Conservation (phyloP, 1,140 invertebrate genomes). For the Oedothorax gibbosus region DNA sequence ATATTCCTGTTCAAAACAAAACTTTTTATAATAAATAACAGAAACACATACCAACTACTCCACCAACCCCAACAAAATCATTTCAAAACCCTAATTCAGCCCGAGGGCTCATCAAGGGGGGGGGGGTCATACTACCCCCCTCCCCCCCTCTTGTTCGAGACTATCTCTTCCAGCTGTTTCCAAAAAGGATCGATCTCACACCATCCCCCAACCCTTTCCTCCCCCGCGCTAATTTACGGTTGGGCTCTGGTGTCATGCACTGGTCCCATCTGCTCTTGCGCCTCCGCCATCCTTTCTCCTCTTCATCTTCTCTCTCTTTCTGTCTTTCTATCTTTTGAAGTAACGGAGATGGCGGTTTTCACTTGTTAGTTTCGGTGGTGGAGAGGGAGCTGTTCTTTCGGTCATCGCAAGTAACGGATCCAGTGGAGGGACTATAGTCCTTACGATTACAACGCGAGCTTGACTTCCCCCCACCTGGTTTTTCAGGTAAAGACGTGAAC, state of each 20-base stretch:
- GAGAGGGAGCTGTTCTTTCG: no score
- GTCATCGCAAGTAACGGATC: no score
- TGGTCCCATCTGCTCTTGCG: constrained; percentile 56
- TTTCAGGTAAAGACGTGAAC: no score
- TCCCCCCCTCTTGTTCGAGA: constrained; percentile 41
- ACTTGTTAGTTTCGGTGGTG: not conserved
- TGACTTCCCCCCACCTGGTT: not conserved
- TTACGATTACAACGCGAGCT: no score
- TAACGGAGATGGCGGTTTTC: no score
- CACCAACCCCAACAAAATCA: no score
- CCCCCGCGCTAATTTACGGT: constrained; percentile 59
- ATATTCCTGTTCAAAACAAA: no score
- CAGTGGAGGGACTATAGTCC: no score
- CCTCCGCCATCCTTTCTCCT: constrained; percentile 33
- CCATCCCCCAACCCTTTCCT: constrained; percentile 18
- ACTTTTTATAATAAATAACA: no score
- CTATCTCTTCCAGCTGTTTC: constrained; percentile 60
- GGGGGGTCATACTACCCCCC: not conserved
- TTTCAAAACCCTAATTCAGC: constrained; percentile 22
- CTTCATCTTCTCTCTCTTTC: constrained; percentile 47
- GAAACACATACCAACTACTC: no score
- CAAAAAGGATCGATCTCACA: constrained; percentile 26
- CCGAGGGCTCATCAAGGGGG: constrained; percentile 52
- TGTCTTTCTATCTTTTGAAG: constrained; percentile 23
- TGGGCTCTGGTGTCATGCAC: constrained; percentile 58